phyloP scores from a whole-genome alignment of 2,888 invertebrate species.

The Eupithecia vulgata region DNA sequence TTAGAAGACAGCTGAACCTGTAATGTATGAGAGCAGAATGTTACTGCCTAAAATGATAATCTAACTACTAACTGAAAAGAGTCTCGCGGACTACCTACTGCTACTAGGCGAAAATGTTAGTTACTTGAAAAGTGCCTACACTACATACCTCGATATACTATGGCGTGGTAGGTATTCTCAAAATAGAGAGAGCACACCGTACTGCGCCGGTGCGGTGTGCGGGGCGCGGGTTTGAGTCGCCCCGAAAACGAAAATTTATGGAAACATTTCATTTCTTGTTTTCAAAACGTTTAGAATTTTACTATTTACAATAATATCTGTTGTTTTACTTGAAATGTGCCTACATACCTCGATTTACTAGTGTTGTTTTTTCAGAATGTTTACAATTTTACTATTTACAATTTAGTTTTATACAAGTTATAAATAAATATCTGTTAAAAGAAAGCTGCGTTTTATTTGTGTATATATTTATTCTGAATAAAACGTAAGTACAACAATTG shows the following conservation, averaged over 20 bases:
- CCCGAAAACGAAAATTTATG: no score
- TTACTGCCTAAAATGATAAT: not conserved
- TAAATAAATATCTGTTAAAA: not conserved
- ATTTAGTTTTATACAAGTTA: not conserved
- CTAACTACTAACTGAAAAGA: no score
- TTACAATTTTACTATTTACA: constrained; percentile 2
- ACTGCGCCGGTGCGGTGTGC: no score
- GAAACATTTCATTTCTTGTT: no score
- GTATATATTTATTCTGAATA: not conserved
- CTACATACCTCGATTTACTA: not conserved
- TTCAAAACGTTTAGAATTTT: not conserved
- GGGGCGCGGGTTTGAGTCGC: no score
- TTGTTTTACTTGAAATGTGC: not conserved
- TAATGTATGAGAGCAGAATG: not conserved
- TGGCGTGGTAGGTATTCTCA: not conserved
- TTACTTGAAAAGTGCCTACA: not conserved
- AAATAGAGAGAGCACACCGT: no score
- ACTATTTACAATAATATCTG: not conserved
- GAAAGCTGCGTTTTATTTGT: not conserved
- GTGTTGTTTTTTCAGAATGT: not conserved
- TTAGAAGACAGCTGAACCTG: not conserved
- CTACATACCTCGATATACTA: not conserved
- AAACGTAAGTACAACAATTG: not conserved
- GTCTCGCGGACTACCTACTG: no score
- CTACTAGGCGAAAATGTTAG: not conserved